phyloP scores from a whole-genome alignment of 2,888 invertebrate species.

The Clusia tigrina region DNA sequence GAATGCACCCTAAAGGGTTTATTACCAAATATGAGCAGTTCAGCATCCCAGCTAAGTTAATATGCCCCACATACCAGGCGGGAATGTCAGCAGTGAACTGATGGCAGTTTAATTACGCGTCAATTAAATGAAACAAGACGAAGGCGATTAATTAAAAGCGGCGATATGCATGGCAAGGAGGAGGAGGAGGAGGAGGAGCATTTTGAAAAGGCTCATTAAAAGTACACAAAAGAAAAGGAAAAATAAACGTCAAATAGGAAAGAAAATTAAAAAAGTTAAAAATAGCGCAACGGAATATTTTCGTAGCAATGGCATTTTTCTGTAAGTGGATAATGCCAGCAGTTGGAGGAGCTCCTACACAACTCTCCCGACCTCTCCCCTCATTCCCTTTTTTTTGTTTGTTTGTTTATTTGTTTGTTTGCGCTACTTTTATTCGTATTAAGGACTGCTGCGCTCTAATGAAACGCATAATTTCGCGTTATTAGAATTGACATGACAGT shows the following conservation, averaged over 20 bases:
- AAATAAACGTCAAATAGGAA: neutral
- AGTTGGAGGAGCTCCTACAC: no score
- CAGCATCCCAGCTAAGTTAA: no score
- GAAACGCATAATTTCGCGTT: conserved; percentile 34
- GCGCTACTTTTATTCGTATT: neutral
- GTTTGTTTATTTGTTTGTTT: neutral
- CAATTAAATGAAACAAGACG: conserved; percentile 44
- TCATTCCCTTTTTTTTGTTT: neutral
- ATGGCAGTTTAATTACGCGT: conserved; percentile 49
- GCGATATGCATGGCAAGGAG: conserved; percentile 8
- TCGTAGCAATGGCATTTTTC: neutral
- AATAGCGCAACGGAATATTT: neutral
- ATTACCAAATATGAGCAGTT: no score
- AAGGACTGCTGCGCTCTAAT: neutral
- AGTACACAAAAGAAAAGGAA: neutral
- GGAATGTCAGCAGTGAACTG: conserved; percentile 27
- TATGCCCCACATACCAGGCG: no score
- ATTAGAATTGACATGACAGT: conserved; percentile 36
- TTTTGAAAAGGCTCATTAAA: conserved; percentile 2
- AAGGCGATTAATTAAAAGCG: conserved; percentile 43
- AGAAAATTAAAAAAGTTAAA: neutral
- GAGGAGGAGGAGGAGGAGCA: neutral
- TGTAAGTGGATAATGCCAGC: neutral
- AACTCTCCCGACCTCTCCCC: no score
- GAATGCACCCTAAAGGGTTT: no score